phyloP scores from a whole-genome alignment of 1,140 invertebrate species.

The Euwallacea fornicatus region DNA sequence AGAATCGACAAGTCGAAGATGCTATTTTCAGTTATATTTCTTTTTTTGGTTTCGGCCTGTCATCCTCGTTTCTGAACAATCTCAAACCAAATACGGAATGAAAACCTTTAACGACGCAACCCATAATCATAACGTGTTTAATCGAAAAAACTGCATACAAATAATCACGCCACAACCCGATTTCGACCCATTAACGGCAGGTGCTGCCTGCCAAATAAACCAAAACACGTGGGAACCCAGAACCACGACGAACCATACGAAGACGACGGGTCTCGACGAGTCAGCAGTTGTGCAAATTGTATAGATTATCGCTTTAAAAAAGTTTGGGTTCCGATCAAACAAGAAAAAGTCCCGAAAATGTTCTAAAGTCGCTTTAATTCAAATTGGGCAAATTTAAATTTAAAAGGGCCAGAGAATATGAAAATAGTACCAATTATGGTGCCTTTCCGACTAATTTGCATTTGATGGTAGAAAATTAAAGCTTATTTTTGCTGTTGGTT shows the following conservation, averaged over 20 bases:
- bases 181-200: conserved; percentile 36
- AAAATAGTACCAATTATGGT: too few relatives aligned
- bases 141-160: conserved; percentile 37
- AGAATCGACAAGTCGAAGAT: not conserved
- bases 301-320: conserved; percentile 5
- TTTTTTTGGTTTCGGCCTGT: not conserved
- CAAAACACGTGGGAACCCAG: conserved; percentile 34
- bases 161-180: conserved; percentile 33
- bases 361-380: too few relatives aligned
- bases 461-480: too few relatives aligned
- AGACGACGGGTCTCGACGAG: conserved; percentile 23
- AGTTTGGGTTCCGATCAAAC: too few relatives aligned
- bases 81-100: conserved; percentile 20
- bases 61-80: not conserved
- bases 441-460: too few relatives aligned
- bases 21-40: not conserved
- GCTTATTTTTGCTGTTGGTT: too few relatives aligned
- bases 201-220: conserved; percentile 36
- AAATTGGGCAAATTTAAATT: too few relatives aligned
- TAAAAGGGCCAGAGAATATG: too few relatives aligned
- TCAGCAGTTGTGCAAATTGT: conserved; percentile 31
- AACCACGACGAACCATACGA: conserved; percentile 11
- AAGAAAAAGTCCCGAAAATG: too few relatives aligned
- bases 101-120: conserved; percentile 19
- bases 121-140: conserved; percentile 30